Evolutionary conservation across 2,113 vertebrate species (phyloP).

Genomic region (Alouatta palliata): DNA sequence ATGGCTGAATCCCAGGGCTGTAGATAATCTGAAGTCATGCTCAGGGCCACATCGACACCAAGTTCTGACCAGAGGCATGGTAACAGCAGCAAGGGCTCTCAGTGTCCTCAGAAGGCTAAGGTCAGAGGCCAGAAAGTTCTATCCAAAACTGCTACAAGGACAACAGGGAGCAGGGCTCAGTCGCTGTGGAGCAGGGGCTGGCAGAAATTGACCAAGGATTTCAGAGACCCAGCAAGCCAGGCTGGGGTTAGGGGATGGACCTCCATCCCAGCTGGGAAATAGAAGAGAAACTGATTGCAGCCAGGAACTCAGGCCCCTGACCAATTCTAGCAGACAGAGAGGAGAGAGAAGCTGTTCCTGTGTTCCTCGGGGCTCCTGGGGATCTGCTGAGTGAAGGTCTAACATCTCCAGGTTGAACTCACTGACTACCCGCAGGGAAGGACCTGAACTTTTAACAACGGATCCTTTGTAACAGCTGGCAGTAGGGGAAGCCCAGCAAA

Average conservation of each 20-base stretch:
- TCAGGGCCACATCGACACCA: not conserved
- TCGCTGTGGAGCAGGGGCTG: not conserved
- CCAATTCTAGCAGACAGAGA: not conserved
- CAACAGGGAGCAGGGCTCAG: not conserved
- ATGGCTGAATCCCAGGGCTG: not conserved
- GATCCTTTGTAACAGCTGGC: not conserved
- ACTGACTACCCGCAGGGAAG: not conserved
- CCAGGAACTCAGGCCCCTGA: not conserved
- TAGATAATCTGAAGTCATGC: not conserved
- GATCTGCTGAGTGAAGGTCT: not conserved
- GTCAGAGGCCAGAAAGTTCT: not conserved
- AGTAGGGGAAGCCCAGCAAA: not conserved
- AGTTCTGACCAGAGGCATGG: not conserved
- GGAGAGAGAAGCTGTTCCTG: not conserved
- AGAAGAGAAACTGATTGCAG: not conserved
- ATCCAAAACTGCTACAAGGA: not conserved
- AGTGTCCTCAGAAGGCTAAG: not conserved
- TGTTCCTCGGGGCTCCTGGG: fast-evolving
- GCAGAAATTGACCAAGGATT: not conserved
- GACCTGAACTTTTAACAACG: fast-evolving
- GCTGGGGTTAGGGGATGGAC: not conserved
- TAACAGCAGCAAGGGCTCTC: not conserved
- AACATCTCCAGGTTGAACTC: not conserved
- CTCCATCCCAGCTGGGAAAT: not conserved
- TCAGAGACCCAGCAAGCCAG: fast-evolving